phyloP scores from a whole-genome alignment of 1,140 invertebrate genomes.

The Coelopa frigida region DNA sequence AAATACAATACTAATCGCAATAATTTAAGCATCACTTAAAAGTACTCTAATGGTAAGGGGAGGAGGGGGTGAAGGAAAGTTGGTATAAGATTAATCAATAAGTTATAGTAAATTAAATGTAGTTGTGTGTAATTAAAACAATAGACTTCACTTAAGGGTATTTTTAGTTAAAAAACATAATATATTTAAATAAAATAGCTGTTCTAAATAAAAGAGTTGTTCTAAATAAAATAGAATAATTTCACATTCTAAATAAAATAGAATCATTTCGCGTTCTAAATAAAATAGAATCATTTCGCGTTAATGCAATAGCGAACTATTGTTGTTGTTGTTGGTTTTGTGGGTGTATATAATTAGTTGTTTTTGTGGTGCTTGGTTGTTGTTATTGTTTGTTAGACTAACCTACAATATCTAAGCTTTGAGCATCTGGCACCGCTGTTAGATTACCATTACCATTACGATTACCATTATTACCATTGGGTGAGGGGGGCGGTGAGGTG shows the following conservation, averaged over 20 bases:
- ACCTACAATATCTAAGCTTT: slow-evolving; percentile 45
- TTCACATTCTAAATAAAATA: background rate
- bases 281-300: slow-evolving; percentile 1
- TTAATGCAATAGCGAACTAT: background rate
- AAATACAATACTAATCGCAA: too few relatives aligned
- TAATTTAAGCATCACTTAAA: background rate
- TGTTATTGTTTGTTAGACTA: slow-evolving; percentile 24
- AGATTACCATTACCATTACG: slow-evolving; percentile 2
- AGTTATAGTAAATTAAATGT: slow-evolving; percentile 7
- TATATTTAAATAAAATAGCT: slow-evolving; percentile 5
- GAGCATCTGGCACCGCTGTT: slow-evolving; percentile 43
- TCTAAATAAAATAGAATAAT: too few relatives aligned
- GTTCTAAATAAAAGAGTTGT: too few relatives aligned
- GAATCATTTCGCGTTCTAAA: slow-evolving; percentile 9
- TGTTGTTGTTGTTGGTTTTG: background rate
- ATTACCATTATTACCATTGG: slow-evolving; percentile 2
- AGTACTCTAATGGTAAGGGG: background rate
- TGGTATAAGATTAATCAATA: background rate
- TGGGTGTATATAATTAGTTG: slow-evolving; percentile 1
- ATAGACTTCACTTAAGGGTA: slow-evolving; percentile 1
- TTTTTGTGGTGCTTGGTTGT: slow-evolving; percentile 14
- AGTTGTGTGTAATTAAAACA: slow-evolving; percentile 4
- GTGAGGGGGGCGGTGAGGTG: background rate
- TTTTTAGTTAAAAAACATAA: background rate
- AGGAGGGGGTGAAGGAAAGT: too few relatives aligned